Base-by-base conservation (phyloP, 2,113 vertebrate species). In the Platycercus adscitus region DNA sequence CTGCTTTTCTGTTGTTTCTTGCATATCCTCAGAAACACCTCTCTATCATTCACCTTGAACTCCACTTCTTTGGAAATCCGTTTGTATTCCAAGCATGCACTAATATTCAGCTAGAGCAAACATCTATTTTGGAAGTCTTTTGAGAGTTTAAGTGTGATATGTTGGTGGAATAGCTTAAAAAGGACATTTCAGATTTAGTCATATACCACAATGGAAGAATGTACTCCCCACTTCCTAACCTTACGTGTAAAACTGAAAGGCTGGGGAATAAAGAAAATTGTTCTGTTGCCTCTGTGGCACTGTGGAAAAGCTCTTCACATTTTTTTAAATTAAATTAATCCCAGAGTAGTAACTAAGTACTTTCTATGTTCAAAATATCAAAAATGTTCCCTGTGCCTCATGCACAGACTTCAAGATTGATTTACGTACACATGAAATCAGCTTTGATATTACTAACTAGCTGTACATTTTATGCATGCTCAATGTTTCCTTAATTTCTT, bases 401-500 rank as follows among this genome's bases (percentile, higher is more conserved):
- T 37, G 29, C 23, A 61, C 25, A 63, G 25, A 35, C 17, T 63
- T 78, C 52, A 73, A 49, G 31, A 83, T 72, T 92, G 63, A 91
- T 93, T 94, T 96, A 89, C 75, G 37, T 91, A 37, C 70, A 86
- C 29, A 73, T 35, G 17, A 81, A 86, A 86, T 82, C 46, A 53
- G n/a, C 43, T 91, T 93, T 92, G 65, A 88, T 91, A 81, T 89
- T 78, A 60, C 26, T 83, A 65, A 52, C n/a, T 47, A 89, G 17
- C 14, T 92, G 20, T 46, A 64, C n/a, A 64, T 83, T 94, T 92
- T 80, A 84, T 94, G 81, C 41, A 73, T 44, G 8, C 25, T 89
- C 17, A 76, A 58, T 93, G 28, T 88, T 94, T 94, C 66, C 21
- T 80, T 95, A 96, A 95, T 92, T 81, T 83, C 88, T 86, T 93